Base-by-base conservation (phyloP, 2,888 invertebrate species). In the Crocallis elinguaria region DNA sequence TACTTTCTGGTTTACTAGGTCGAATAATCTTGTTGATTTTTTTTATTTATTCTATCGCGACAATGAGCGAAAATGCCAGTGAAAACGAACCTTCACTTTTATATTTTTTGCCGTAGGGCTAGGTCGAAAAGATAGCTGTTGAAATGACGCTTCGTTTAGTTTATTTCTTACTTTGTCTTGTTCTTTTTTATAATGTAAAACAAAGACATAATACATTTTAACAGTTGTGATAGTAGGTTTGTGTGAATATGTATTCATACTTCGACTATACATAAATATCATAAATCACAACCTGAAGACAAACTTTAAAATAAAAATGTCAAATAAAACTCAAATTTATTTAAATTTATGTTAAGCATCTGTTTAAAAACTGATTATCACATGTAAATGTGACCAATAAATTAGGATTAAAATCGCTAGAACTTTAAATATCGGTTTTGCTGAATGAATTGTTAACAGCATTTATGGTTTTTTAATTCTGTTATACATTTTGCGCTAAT, bases 1-100 rank as follows among this genome's bases (percentile, higher is more conserved):
- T 44, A 71, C 72, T 82, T 82, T 82, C 85, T 82, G 79, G 80
- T 80, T 86, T 80, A 87, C 82, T 89, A 73, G 88, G 85, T 85
- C 87, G 79, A 78, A 79, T 82, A 79, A 82, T 79, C 60, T 70
- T 69, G 65, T 77, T 79, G 37, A 16, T 38, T 50, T 79, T 77
- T 77, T 77, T 79, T 79, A 76, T 81, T 77, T 76, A 67, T 70
- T 77, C 60, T 64, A 69, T 69, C 60, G 55, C 72, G 66, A 70
- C 66, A 71, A 65, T 63, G 54, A 79, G 78, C 77, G 79, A 81
- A 82, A 86, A 83, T 79, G 62, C 56, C 57, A 79, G 82, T 80
- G 80, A 85, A 86, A 85, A 70, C 71, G 54, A 63, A 62, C 79
- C 72, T 79, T 79, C 78, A 79, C 76, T 81, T 77, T 78, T 36